Evolutionary conservation across 1,140 invertebrate genomes (phyloP), one percentile per base, ranked within the genome.

Genomic region (Drosophila jambulina): DNA sequence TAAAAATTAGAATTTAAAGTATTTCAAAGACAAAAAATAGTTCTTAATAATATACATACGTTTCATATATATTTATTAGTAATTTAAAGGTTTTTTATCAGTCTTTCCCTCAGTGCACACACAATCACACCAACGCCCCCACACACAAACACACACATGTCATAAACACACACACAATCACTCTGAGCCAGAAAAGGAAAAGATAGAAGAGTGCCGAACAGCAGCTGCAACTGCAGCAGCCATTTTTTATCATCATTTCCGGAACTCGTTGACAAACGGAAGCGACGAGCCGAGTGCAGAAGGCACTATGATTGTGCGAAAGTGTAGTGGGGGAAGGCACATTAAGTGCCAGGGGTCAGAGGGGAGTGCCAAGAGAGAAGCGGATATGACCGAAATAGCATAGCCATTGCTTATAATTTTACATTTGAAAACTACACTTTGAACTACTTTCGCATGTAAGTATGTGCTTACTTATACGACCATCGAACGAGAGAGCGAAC

Each of bases 241-340:
- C 85, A 88, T 90, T 88, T 87, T 88, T 88, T 88, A 90, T 88
- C 85, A 90, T 85, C 85, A 82, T 88, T 88, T 88, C 85, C 85
- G 85, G 80, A 88, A 88, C 85, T 88, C 85, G 85, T 88, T 88
- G 85, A 88, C 85, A 88, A 90, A 88, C 85, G 85, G 81, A 90
- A 84, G 78, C 85, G 85, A 69, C 77, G 81, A 90, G 85, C 85
- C 81, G 75, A 69, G 78, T 88, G 78, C 85, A 77, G 70, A 59
- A 62, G 68, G 62, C 68, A 53, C 72, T 56, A 63, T 71, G 75
- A 56, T 72, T 53, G 63, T 43, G 32, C 23, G 51, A 54, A 34
- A n/a, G 51, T 34, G 43, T 27, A 19, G 19, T 10, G 42, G 58
- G 45, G 49, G 13, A 5, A 62, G 58, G 53, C 45, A 70, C 60